Base-by-base conservation (phyloP, 2,113 vertebrate genomes). In the Numida meleagris region DNA sequence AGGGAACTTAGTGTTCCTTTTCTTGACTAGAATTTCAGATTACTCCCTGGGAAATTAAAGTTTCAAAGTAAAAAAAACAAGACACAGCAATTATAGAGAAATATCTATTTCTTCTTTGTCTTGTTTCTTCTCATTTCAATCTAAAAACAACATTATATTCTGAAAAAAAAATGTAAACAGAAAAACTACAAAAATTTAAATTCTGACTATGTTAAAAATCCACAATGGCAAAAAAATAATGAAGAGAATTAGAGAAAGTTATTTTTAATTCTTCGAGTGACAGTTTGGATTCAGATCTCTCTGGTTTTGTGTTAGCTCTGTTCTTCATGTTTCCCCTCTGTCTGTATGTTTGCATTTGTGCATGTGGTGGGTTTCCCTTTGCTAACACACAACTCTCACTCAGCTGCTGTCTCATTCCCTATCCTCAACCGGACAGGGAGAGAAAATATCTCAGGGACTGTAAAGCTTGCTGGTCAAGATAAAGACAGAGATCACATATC, bases 31-130 rank as follows among this genome's bases (percentile, higher is more conserved):
- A 71, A 14, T n/a, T 14, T 80, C 11, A 77, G 65, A 45, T 40
- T 51, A 5, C 10, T 91, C 34, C n/a, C 43, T 81, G 14, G 14
- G 29, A 93, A 87, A 90, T 75, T 53, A 29, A 15, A 36, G 58
- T 86, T 93, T 88, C 61, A 93, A 96, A 90, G 50, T 71, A 36
- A 86, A 82, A 51, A 7, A 70, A 58, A 68, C 27, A 4, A 53
- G 24, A 43, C 6, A 61, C 10, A 36, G 3, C 81, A 59, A 62
- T 38, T 70, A 11, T 3, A 81, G 4, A 2, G 3, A 3, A 7
- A 3, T n/a, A 1, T 31, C 25, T 14, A 8, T 31, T 15, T 0
- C 3, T 2, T 5, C 1, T 91, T 89, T 46, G 2, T 2, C 5
- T 73, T 21, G 21, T 73, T 93, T 73, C 31, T 57, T 76, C 13